A percentile compares a stretch with the other conserved stretches of the same genome.
phyloP scores from a whole-genome alignment of 2,888 invertebrate genomes.

The Drosophila nr. perissopoda region DNA sequence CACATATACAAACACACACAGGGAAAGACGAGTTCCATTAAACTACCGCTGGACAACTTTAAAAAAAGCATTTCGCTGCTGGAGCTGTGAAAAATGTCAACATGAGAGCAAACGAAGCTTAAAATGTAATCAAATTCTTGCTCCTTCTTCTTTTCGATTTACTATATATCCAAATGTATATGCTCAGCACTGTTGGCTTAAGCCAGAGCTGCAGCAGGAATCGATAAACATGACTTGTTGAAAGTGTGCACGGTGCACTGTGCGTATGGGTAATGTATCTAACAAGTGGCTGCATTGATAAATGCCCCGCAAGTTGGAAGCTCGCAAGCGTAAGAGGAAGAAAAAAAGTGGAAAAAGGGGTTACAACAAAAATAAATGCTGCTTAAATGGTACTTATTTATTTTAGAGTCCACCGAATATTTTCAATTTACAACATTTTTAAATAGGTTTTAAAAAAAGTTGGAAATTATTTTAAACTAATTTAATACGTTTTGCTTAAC shows the following conservation, averaged over 20 bases:
- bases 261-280: constrained; percentile 68
- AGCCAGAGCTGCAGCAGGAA: constrained; percentile 37
- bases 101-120: constrained; percentile 41
- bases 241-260: constrained; percentile 38
- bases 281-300: constrained; percentile 56
- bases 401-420: background rate
- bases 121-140: constrained; percentile 55
- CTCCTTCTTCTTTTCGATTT: constrained; percentile 23
- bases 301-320: constrained; percentile 29
- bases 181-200: constrained; percentile 42
- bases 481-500: background rate
- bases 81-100: constrained; percentile 54
- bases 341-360: background rate
- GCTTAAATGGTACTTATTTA: background rate
- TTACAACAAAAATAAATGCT: constrained; percentile 14
- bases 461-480: background rate
- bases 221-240: constrained; percentile 62
- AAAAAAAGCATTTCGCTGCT: constrained; percentile 38
- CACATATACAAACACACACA: constrained; percentile 16
- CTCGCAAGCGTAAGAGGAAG: background rate
- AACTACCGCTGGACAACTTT: constrained; percentile 47
- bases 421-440: background rate
- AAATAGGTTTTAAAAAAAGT: background rate
- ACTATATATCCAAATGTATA: constrained; percentile 43
- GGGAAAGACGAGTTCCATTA: constrained; percentile 10